Percentiles rank a stretch among this genome's conserved stretches.
These are phyloP conservation scores for Eucera pruinosa DNA, from an alignment of 2,888 invertebrate genomes.

Conservation along the genomic window DNA sequence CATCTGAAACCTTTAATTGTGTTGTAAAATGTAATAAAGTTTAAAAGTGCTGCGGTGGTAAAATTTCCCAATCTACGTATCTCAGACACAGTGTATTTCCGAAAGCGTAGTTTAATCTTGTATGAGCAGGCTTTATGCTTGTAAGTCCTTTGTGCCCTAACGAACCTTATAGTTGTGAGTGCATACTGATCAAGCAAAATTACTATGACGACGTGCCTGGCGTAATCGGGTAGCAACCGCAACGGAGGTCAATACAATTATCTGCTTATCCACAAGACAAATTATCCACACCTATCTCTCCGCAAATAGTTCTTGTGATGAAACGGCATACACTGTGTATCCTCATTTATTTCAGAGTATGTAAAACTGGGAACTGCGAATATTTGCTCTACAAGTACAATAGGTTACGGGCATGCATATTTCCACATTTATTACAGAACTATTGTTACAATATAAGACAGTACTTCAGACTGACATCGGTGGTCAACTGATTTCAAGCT, in stretches of 20 bases:
- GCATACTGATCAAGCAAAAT: constrained; percentile 61
- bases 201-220: constrained; percentile 43
- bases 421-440: too few species aligned
- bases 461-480: too few species aligned
- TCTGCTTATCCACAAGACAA: constrained; percentile 61
- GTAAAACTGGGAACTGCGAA: not conserved
- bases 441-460: too few species aligned
- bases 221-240: constrained; percentile 70
- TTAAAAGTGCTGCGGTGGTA: too few species aligned
- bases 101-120: too few species aligned
- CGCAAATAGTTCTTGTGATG: constrained; percentile 28
- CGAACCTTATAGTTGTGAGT: constrained; percentile 53
- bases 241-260: constrained; percentile 72
- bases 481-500: too few species aligned
- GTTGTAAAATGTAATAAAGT: too few species aligned
- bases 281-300: constrained; percentile 63
- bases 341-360: not conserved
- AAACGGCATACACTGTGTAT: constrained; percentile 17
- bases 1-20: too few species aligned
- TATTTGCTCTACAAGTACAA: not conserved
- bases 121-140: not conserved
- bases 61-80: too few species aligned
- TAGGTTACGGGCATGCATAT: too few species aligned
- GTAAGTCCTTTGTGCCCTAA: constrained; percentile 20
- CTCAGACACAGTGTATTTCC: too few species aligned